Conservation (phyloP, 2,888 invertebrate species). For the Drosophila aldrichi region DNA sequence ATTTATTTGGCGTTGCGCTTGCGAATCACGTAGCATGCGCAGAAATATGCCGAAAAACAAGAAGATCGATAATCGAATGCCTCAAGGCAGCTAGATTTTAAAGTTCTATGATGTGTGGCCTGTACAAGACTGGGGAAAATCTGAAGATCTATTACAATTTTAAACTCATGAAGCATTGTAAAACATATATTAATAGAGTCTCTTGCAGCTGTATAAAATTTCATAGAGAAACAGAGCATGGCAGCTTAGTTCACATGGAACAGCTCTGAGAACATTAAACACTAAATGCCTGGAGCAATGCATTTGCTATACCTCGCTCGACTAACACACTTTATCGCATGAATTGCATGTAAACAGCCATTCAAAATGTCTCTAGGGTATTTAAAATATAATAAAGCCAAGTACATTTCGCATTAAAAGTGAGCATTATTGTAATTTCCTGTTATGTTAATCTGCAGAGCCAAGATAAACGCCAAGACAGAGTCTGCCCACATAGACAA, state of each 20-base stretch:
- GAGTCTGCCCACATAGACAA: slow-evolving; percentile 51
- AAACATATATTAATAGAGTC: too few relatives aligned
- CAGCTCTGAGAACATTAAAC: background rate
- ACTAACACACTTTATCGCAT: slow-evolving; percentile 1
- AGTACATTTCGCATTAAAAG: slow-evolving; percentile 14
- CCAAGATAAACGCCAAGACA: slow-evolving; percentile 19
- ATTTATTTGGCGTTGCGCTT: background rate
- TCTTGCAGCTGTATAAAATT: background rate
- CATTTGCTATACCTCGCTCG: background rate
- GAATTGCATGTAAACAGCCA: background rate
- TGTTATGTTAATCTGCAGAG: slow-evolving; percentile 51
- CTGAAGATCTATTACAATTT: too few relatives aligned
- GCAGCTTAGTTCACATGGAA: background rate
- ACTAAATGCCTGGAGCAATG: background rate
- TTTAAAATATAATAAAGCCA: slow-evolving; percentile 8
- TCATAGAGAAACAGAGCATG: background rate
- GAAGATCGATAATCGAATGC: background rate
- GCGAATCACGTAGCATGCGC: slow-evolving; percentile 29
- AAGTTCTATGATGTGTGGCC: background rate
- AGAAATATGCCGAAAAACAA: background rate
- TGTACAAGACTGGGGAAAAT: too few relatives aligned
- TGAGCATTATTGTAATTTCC: slow-evolving; percentile 42
- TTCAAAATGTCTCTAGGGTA: slow-evolving; percentile 9
- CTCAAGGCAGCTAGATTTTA: background rate
- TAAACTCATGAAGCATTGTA: too few relatives aligned